Percentiles rank a stretch among this genome's conserved stretches.
Conservation (phyloP, 92 coral and sea anemone genomes). For the Heteractis magnifica region DNA sequence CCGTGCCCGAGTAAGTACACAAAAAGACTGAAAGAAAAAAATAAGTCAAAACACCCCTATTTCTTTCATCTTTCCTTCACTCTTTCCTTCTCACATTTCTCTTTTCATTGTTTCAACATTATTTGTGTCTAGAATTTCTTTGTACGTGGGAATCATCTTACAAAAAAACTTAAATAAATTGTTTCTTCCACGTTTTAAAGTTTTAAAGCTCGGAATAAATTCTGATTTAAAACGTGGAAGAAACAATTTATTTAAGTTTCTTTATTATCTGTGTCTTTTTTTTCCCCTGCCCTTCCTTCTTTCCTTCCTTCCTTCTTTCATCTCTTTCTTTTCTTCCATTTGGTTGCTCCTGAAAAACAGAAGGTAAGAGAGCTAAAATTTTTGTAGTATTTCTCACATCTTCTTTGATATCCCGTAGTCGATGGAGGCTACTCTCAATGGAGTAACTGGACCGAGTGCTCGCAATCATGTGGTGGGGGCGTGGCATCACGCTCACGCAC, state of each 20-base stretch:
- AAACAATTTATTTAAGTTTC: too few relatives aligned
- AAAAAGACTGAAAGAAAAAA: too few relatives aligned
- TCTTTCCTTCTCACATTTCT: not conserved
- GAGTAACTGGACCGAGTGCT: constrained; percentile 90
- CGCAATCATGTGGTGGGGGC: constrained; percentile 86
- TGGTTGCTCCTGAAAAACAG: too few relatives aligned
- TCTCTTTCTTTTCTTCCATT: not conserved
- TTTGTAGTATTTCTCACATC: not conserved
- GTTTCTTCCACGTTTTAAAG: too few relatives aligned
- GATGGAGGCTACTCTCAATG: constrained; percentile 81
- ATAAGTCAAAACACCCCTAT: not conserved
- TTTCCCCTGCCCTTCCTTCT: not conserved
- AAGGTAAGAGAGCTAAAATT: too few relatives aligned
- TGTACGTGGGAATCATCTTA: too few relatives aligned
- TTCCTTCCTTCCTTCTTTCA: not conserved
- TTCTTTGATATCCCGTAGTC: constrained; percentile 39
- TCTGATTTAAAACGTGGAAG: too few relatives aligned
- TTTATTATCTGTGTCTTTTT: too few relatives aligned
- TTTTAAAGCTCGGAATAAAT: too few relatives aligned
- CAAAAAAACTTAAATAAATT: too few relatives aligned
- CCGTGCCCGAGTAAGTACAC: constrained; percentile 69
- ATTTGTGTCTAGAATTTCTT: not conserved
- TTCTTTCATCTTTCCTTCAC: not conserved
- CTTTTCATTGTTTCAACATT: too few relatives aligned
- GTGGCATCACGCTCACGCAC: constrained; percentile 73